These are phyloP conservation scores for Drosophila quadrilineata DNA, from an alignment of 1,140 invertebrate species.

Conservation along the genomic window DNA sequence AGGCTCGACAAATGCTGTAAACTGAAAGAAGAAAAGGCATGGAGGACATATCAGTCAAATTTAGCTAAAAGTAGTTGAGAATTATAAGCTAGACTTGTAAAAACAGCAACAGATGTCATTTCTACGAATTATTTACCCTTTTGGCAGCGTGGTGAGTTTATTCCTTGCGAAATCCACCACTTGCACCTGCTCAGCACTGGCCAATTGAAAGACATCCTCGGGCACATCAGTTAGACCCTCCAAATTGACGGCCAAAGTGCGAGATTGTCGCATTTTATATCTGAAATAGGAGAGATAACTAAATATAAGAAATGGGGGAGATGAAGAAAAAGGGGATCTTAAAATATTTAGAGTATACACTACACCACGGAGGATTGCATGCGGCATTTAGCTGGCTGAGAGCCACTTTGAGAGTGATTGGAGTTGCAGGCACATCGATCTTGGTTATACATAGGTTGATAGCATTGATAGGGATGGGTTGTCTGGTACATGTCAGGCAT, in stretches of 20 bases:
- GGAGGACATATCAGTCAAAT: neutral
- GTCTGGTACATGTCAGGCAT: no score
- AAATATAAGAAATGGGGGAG: conserved; percentile 15
- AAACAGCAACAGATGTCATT: no score
- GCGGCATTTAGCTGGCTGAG: conserved; percentile 53
- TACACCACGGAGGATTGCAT: neutral
- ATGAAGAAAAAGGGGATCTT: neutral
- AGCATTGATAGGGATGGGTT: no score
- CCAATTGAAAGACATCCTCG: conserved; percentile 87
- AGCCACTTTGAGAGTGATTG: conserved; percentile 66
- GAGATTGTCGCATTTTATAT: conserved; percentile 88
- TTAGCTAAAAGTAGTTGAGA: neutral
- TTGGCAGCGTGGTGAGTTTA: conserved; percentile 85
- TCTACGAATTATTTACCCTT: no score
- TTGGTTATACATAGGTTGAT: no score
- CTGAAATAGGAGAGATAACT: conserved; percentile 73
- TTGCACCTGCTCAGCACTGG: conserved; percentile 87
- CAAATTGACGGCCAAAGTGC: conserved; percentile 85
- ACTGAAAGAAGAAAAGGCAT: conserved; percentile 3
- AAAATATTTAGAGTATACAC: neutral
- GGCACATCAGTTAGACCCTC: conserved; percentile 86
- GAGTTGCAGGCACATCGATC: conserved; percentile 16
- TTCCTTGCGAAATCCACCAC: conserved; percentile 92
- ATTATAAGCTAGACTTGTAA: no score
- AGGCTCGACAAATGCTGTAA: conserved; percentile 48